phyloP scores from a whole-genome alignment of 2,113 vertebrate genomes.

The Phodopus roborovskii region DNA sequence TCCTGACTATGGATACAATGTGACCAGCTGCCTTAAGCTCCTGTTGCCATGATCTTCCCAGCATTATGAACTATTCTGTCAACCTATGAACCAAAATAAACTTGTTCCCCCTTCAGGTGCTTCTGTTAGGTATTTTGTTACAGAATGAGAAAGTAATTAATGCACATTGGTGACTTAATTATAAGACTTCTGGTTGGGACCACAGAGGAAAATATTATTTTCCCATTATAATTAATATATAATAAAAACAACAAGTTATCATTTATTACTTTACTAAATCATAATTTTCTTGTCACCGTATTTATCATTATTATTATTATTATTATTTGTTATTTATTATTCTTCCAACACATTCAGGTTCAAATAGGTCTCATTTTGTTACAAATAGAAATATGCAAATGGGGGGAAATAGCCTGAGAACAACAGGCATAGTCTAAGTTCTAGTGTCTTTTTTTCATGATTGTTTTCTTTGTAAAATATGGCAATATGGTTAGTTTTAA shows the following conservation, averaged over 20 bases:
- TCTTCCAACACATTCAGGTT: not conserved
- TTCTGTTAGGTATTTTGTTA: not conserved
- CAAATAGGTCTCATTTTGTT: not conserved
- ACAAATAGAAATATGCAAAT: not conserved
- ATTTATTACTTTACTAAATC: not conserved
- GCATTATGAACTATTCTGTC: not conserved
- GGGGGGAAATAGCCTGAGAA: not conserved
- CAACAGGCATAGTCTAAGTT: not conserved
- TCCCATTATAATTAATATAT: not conserved
- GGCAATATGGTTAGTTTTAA: not conserved
- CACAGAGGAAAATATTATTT: not conserved
- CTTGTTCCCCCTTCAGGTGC: not conserved
- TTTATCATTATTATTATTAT: not conserved
- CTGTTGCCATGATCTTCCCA: not conserved
- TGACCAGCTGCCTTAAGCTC: not conserved
- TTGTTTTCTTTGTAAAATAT: constrained; percentile 10
- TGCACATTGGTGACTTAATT: not conserved
- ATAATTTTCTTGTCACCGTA: not conserved
- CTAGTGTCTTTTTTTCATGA: not conserved
- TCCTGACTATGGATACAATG: not conserved
- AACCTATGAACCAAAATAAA: not conserved
- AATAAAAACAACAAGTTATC: constrained; percentile 21
- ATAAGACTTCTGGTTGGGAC: not conserved
- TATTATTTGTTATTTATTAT: not conserved
- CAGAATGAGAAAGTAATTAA: not conserved